Base-by-base conservation (phyloP, 2,113 vertebrate genomes). In the Epinephelus fuscoguttatus region DNA sequence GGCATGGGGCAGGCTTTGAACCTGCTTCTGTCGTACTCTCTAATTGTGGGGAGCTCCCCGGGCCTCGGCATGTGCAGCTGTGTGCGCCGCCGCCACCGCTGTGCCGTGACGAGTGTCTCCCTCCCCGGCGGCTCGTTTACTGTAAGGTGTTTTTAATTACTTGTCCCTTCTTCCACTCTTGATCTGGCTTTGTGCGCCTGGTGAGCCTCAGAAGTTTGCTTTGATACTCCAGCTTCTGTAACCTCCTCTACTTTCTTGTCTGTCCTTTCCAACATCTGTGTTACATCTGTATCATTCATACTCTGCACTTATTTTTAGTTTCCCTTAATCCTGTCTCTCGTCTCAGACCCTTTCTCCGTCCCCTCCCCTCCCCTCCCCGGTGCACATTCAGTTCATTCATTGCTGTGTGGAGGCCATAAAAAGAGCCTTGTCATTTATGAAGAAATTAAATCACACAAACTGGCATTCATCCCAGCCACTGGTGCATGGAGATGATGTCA, bases 371-470 rank as follows among this genome's bases (percentile, higher is more conserved):
- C 47, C 30, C 37, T 8, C 21, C 50, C 63, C 23, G 9, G 7
- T 69, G 73, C 81, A 77, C 80, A 76, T 85, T 81, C 19, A 74
- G 82, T 83, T 85, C 85, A 82, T 84, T 92, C 82, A 77, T 84
- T n/a, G 70, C 80, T 81, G 27, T 8, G 80, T 33, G 75, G 64
- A 57, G 42, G 69, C 82, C 87, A 70, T 93, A 87, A 91, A 89
- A 86, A 85, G 63, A 81, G 75, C 74, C 88, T 85, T 85, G 91
- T 93, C 92, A 92, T 91, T 92, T 90, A 90, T 75, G 84, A 86
- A 84, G 88, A 92, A 89, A 90, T 94, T 77, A 94, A 93, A 91
- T 94, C 92, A 88, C 87, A 83, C 82, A 78, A 90, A 92, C 91
- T 93, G 91, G 89, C 91, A 87, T 91, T 91, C 88, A 84, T 88